phyloP scores from a whole-genome alignment of 2,888 invertebrate species.

The Chesias legatella region DNA sequence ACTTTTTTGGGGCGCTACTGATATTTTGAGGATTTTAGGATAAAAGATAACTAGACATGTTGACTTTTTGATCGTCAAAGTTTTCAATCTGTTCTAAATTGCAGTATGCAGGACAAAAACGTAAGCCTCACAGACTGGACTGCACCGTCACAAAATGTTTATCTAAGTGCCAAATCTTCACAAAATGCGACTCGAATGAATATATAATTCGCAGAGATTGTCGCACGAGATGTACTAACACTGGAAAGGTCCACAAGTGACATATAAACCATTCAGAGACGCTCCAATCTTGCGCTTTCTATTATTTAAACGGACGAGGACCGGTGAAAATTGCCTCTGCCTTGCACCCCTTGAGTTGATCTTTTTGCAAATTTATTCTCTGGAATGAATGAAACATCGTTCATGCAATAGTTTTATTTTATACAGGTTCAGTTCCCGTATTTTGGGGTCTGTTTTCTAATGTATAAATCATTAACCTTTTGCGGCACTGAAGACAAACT shows the following conservation, averaged over 20 bases:
- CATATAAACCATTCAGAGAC: conserved; percentile 76
- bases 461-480: too few species aligned
- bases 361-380: conserved; percentile 22
- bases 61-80: too few species aligned
- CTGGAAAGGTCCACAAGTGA: conserved; percentile 72
- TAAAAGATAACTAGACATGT: too few species aligned
- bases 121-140: conserved; percentile 2
- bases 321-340: conserved; percentile 62
- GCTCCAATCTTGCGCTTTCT: conserved; percentile 75
- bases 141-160: conserved; percentile 29
- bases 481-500: too few species aligned
- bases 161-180: conserved; percentile 49
- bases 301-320: conserved; percentile 74
- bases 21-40: not conserved
- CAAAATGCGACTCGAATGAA: conserved; percentile 60
- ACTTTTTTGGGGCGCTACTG: conserved; percentile 34
- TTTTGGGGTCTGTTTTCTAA: too few species aligned
- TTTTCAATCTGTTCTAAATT: too few species aligned
- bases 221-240: conserved; percentile 62
- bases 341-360: conserved; percentile 42
- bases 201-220: conserved; percentile 66
- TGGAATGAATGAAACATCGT: conserved; percentile 17
- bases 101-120: too few species aligned
- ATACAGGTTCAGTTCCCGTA: not conserved
- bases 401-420: conserved; percentile 9